Percentiles rank a stretch among this genome's conserved stretches.
Evolutionary conservation across 2,888 invertebrate species (phyloP).

Genomic region (Pandemis cinnamomeana): DNA sequence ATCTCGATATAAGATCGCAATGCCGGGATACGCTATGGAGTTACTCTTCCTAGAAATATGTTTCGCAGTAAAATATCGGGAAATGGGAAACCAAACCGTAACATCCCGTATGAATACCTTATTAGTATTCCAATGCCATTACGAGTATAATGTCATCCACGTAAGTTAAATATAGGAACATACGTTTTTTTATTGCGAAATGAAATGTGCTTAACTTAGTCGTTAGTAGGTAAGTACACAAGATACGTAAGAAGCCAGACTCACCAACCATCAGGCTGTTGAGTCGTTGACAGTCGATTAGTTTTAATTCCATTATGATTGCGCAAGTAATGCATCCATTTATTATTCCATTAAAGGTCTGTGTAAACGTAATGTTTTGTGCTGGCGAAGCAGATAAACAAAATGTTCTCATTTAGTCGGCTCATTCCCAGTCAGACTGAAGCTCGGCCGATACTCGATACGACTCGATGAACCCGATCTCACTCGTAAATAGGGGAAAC

Average conservation of each 20-base stretch:
- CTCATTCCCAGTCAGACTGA: conserved; percentile 61
- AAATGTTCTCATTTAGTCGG: conserved; percentile 60
- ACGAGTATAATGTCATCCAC: not conserved
- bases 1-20: conserved; percentile 61
- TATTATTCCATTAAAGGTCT: conserved; percentile 53
- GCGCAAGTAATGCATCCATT: not conserved
- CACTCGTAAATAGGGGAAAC: conserved; percentile 60
- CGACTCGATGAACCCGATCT: conserved; percentile 70
- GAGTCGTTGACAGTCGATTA: too few relatives aligned
- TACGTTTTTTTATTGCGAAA: too few relatives aligned
- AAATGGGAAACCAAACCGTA: conserved; percentile 73
- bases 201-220: too few relatives aligned
- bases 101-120: conserved; percentile 54
- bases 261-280: too few relatives aligned
- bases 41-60: conserved; percentile 73
- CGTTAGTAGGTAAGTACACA: too few relatives aligned
- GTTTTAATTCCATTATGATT: too few relatives aligned
- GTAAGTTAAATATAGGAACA: not conserved
- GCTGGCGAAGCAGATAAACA: conserved; percentile 63
- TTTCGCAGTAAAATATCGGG: conserved; percentile 78
- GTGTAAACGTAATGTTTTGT: conserved; percentile 60
- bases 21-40: conserved; percentile 56
- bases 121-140: conserved; percentile 9
- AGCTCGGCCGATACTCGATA: conserved; percentile 54
- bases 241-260: too few relatives aligned